A percentile compares a stretch with the other conserved stretches of the same genome.
phyloP scores from a whole-genome alignment of 92 coral and sea anemone species.

The Zoanthus sociatus region DNA sequence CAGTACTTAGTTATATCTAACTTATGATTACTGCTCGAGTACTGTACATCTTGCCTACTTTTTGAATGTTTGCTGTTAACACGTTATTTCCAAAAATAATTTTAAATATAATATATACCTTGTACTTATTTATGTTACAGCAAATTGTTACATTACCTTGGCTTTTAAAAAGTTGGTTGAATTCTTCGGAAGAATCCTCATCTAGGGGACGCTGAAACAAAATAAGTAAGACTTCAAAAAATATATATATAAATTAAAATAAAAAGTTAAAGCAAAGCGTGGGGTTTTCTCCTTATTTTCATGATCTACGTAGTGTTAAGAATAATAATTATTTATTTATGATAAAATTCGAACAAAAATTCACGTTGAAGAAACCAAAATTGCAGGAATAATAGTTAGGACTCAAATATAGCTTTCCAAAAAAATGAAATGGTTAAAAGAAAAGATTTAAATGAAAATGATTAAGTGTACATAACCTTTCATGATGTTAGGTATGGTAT shows the following conservation, averaged over 20 bases:
- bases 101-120: no score
- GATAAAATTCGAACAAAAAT: constrained; percentile 39
- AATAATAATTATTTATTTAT: constrained; percentile 42
- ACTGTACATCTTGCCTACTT: no score
- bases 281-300: background rate
- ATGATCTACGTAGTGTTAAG: constrained; percentile 12
- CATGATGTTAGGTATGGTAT: background rate
- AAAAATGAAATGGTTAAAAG: background rate
- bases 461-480: no score
- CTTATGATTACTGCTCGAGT: no score
- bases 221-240: background rate
- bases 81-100: no score
- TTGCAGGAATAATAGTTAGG: background rate
- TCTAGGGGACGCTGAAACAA: constrained; percentile 65
- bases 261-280: background rate
- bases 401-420: background rate
- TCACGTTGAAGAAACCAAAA: background rate
- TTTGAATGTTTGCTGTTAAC: no score
- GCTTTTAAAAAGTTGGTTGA: constrained; percentile 64
- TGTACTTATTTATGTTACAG: no score
- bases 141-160: constrained; percentile 45
- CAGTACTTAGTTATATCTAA: no score
- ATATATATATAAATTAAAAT: background rate
- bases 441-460: background rate
- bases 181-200: constrained; percentile 65